phyloP scores from a whole-genome alignment of 2,888 invertebrate species.

The Chaetogeoica ovagalla region DNA sequence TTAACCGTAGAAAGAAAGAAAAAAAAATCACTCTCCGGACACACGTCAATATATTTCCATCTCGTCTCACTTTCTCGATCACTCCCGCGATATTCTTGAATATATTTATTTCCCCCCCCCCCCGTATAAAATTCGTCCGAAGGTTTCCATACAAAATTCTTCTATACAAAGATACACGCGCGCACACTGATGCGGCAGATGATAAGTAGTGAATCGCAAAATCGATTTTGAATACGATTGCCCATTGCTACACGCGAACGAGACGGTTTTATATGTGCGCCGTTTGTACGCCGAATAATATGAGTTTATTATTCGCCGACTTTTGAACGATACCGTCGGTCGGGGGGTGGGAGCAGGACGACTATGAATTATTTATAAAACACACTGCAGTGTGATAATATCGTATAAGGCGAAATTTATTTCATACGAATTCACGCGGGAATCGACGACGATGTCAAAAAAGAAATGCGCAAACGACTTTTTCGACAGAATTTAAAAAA shows the following conservation, averaged over 20 bases:
- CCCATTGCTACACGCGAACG: too few species aligned
- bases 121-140: not conserved
- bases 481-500: too few species aligned
- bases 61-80: not conserved
- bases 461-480: too few species aligned
- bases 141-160: not conserved
- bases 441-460: too few species aligned
- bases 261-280: not conserved
- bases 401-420: too few species aligned
- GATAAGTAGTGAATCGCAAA: not conserved
- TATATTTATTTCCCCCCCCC: not conserved
- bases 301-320: too few species aligned
- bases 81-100: not conserved
- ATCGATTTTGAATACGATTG: not conserved
- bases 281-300: too few species aligned
- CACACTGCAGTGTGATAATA: too few species aligned
- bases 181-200: not conserved
- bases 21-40: not conserved
- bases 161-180: not conserved
- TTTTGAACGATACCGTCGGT: too few species aligned
- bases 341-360: too few species aligned
- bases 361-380: too few species aligned
- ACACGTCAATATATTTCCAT: not conserved
- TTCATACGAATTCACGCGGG: too few species aligned
- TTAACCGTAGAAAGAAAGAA: slow-evolving; percentile 13